Evolutionary conservation across 2,797 vertebrate genomes (phyloP).

Genomic region (Pseudomugil tenellus): DNA sequence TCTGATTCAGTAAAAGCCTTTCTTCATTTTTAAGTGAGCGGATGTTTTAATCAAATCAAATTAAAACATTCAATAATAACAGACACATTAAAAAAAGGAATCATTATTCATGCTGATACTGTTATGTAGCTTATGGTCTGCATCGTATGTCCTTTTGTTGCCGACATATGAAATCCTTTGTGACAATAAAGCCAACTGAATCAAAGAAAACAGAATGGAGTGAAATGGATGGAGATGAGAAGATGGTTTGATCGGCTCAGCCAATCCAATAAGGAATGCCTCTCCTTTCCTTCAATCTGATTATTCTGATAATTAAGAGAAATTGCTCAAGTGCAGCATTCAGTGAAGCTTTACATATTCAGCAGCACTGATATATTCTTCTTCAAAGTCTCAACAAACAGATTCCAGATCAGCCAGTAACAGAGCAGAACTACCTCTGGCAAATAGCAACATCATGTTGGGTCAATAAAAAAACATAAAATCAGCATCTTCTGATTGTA

Average conservation of each 20-base stretch:
- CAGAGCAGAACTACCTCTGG: slow-evolving; percentile 6
- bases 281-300: slow-evolving; percentile 73
- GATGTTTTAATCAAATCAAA: too few species aligned
- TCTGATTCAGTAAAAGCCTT: neutral
- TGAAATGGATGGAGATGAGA: slow-evolving; percentile 36
- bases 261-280: slow-evolving; percentile 76
- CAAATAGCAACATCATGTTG: neutral
- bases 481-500: neutral
- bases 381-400: slow-evolving; percentile 19
- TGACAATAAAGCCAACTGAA: slow-evolving; percentile 56
- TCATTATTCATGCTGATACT: slow-evolving; percentile 19
- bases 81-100: neutral
- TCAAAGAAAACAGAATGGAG: slow-evolving; percentile 42
- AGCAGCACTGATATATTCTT: slow-evolving; percentile 29
- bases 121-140: slow-evolving; percentile 40
- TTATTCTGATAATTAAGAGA: slow-evolving; percentile 81
- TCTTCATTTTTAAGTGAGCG: neutral
- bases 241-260: slow-evolving; percentile 49
- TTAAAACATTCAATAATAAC: too few species aligned
- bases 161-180: slow-evolving; percentile 33
- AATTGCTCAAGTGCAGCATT: slow-evolving; percentile 69
- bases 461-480: neutral
- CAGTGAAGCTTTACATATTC: slow-evolving; percentile 76
- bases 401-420: slow-evolving; percentile 21
- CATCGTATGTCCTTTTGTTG: slow-evolving; percentile 22